Base-by-base conservation (phyloP, 2,797 vertebrate species). In the Chloroceryle inda region DNA sequence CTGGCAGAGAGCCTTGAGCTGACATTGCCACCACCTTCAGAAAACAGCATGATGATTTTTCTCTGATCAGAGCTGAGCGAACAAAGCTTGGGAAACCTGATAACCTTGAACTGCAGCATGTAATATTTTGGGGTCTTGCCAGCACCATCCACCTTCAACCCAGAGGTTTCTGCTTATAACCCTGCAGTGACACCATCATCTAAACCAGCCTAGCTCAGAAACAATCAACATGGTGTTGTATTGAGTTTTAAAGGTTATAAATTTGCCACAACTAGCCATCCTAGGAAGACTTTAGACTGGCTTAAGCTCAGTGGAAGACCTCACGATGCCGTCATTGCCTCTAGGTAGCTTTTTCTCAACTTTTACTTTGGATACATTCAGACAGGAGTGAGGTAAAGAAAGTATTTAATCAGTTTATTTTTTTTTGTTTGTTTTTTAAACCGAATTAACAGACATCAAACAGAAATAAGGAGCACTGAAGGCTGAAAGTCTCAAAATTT, bases 1-100 rank as follows among this genome's bases (percentile, higher is more conserved):
- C 67, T 91, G 90, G 86, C 83, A 71, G 59, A 76, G 35, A 92
- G 55, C 90, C 80, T 79, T 59, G 71, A 90, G 80, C 63, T 84
- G 83, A 64, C 84, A 58, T 87, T 93, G 69, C 74, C 52, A 52
- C 86, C 59, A 91, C 63, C 88, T 92, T 90, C 83, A 37, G 59
- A 73, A 71, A 94, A 59, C 55, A 78, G 50, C 83, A 40, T 3
- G 13, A 16, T 61, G 93, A 37, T 94, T 86, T 85, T 76, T 81
- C 35, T 96, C 29, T 84, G 50, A 21, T 69, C 42, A 38, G 59
- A 89, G 77, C 52, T 78, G 63, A 73, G 59, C 47, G 84, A 88
- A 83, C 44, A 83, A 88, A 95, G 69, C 86, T 95, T 83, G 50
- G 50, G 37, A 83, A 78, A 52, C 13, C 37, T 90, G 73, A 61